Evolutionary conservation across 2,888 invertebrate genomes (phyloP).

Genomic region (Caenorhabditis angaria): DNA sequence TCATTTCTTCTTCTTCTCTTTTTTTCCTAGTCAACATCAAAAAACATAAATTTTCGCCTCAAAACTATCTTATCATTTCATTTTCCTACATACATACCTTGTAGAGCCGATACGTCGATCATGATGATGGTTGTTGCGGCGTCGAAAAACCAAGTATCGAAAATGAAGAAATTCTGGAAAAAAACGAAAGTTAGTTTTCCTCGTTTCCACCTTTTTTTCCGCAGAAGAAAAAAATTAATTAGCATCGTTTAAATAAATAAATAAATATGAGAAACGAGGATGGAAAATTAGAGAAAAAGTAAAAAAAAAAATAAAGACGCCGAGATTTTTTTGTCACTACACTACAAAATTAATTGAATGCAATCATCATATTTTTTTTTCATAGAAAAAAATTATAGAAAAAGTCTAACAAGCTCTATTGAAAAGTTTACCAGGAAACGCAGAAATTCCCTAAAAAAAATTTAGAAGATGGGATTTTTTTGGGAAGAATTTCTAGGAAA

Average conservation of each 20-base stretch:
- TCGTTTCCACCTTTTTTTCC: neutral
- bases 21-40: no score
- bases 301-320: no score
- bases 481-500: no score
- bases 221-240: slow-evolving; percentile 5
- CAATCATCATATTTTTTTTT: no score
- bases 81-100: slow-evolving; percentile 17
- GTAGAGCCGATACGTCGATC: slow-evolving; percentile 40
- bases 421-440: no score
- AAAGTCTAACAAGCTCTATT: no score
- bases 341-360: no score
- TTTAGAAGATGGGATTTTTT: no score
- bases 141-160: neutral
- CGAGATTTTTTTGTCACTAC: no score
- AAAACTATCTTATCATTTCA: neutral
- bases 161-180: neutral
- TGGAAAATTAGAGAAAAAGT: neutral
- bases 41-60: neutral
- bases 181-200: neutral
- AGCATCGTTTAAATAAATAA: slow-evolving; percentile 3
- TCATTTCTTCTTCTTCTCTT: no score
- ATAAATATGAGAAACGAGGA: neutral
- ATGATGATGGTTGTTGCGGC: slow-evolving; percentile 7
- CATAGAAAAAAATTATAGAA: no score
- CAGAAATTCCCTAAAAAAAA: no score